A percentile compares a stretch with the other conserved stretches of the same genome.
These are phyloP conservation scores for Drosophila varians DNA, from an alignment of 1,140 invertebrate species.

Conservation along the genomic window DNA sequence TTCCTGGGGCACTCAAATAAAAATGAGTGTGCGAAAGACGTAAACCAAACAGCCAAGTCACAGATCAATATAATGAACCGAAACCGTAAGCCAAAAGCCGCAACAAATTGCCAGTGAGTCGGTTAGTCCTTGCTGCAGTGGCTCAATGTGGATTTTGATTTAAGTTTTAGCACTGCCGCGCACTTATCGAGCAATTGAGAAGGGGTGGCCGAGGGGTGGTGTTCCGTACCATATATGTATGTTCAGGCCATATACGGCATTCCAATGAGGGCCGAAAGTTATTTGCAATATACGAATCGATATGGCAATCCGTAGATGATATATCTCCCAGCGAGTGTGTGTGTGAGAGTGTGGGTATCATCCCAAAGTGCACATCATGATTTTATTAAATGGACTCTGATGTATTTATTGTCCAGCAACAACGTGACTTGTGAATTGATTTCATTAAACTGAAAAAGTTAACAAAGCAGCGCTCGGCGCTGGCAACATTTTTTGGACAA, in stretches of 20 bases:
- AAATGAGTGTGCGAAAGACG: slow-evolving; percentile 48
- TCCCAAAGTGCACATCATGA: slow-evolving; percentile 82
- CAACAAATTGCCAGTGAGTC: slow-evolving; percentile 46
- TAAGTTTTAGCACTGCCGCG: slow-evolving; percentile 61
- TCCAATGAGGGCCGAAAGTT: slow-evolving; percentile 70
- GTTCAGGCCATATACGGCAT: slow-evolving; percentile 56
- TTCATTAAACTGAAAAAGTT: slow-evolving; percentile 83
- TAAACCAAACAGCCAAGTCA: slow-evolving; percentile 22
- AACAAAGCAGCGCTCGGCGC: slow-evolving; percentile 63
- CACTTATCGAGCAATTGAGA: slow-evolving; percentile 71
- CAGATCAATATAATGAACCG: slow-evolving; percentile 55
- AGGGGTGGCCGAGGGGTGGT: slow-evolving; percentile 1
- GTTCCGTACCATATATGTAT: slow-evolving; percentile 7
- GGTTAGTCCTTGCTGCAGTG: slow-evolving; percentile 29
- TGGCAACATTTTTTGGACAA: slow-evolving; percentile 67
- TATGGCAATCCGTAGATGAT: slow-evolving; percentile 41
- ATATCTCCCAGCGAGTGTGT: slow-evolving; percentile 5
- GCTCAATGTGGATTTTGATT: slow-evolving; percentile 65
- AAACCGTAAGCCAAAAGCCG: slow-evolving; percentile 45
- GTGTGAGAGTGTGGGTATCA: slow-evolving; percentile 49
- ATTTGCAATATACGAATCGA: slow-evolving; percentile 75
- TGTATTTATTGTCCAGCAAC: slow-evolving; percentile 83
- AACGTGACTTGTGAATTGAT: slow-evolving; percentile 84
- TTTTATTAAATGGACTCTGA: slow-evolving; percentile 84
- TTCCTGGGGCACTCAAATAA: slow-evolving; percentile 30